Conservation (phyloP, 2,888 invertebrate species). For the Lampropteryx suffumata region DNA sequence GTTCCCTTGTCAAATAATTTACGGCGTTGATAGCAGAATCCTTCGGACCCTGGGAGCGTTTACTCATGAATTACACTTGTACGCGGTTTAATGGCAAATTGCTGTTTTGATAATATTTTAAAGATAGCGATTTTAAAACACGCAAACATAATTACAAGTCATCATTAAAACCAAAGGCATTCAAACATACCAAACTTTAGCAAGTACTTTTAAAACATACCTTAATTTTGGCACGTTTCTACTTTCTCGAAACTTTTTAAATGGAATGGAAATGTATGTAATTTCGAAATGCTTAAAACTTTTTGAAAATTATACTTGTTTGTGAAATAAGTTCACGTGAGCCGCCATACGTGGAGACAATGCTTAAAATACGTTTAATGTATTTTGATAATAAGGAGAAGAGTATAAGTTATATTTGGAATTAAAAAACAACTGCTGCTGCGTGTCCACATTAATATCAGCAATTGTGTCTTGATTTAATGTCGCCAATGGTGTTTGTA, state of each 20-base stretch:
- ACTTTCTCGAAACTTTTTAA: conserved; percentile 43
- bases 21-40: conserved; percentile 60
- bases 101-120: conserved; percentile 27
- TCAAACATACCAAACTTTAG: conserved; percentile 1
- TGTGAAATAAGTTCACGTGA: conserved; percentile 64
- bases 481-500: too few relatives aligned
- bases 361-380: conserved; percentile 55
- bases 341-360: conserved; percentile 36
- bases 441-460: too few relatives aligned
- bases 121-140: conserved; percentile 12
- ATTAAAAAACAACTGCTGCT: too few relatives aligned
- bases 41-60: conserved; percentile 20
- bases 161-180: not conserved
- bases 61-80: conserved; percentile 23
- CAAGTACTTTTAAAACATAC: too few relatives aligned
- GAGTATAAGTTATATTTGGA: not conserved
- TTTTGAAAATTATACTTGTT: conserved; percentile 52
- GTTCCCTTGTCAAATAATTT: conserved; percentile 74
- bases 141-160: not conserved
- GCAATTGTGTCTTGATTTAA: too few relatives aligned
- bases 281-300: conserved; percentile 64
- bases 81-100: conserved; percentile 28
- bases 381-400: not conserved
- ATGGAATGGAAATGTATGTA: conserved; percentile 43
- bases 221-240: too few relatives aligned